Conservation (phyloP, 2,797 vertebrate genomes). For the Adelosebastes latens region DNA sequence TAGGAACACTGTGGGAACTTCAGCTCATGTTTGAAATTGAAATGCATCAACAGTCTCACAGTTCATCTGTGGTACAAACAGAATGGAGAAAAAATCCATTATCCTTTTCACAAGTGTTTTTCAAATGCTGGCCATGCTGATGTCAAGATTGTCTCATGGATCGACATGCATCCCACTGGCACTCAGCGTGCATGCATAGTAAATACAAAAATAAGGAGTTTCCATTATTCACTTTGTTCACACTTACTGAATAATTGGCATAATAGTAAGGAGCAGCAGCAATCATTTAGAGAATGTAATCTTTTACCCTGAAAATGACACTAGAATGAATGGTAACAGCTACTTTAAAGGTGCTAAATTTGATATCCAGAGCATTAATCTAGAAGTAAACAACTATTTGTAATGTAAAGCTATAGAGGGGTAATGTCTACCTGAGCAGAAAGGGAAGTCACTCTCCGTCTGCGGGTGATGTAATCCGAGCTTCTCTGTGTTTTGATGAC, state of each 20-base stretch:
- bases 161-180: slow-evolving; percentile 13
- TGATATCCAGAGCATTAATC: too few species aligned
- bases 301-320: not conserved
- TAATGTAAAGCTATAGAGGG: too few species aligned
- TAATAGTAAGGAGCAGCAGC: not conserved
- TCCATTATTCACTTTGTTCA: slow-evolving; percentile 1
- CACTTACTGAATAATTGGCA: not conserved
- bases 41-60: slow-evolving; percentile 18
- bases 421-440: too few species aligned
- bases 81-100: slow-evolving; percentile 17
- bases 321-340: not conserved
- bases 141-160: slow-evolving; percentile 24
- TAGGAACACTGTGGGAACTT: not conserved
- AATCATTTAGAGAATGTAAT: not conserved
- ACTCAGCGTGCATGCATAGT: not conserved
- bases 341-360: not conserved
- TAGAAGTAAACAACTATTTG: too few species aligned
- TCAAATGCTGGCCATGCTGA: slow-evolving; percentile 1
- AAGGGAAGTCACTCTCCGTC: too few species aligned
- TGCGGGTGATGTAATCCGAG: too few species aligned
- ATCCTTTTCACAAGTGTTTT: slow-evolving; percentile 29
- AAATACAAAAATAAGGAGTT: slow-evolving; percentile 21
- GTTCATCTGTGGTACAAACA: slow-evolving; percentile 27
- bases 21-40: slow-evolving; percentile 32
- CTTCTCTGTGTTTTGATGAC: too few species aligned